phyloP scores from a whole-genome alignment of 2,888 invertebrate species.

The Laothoe populi region DNA sequence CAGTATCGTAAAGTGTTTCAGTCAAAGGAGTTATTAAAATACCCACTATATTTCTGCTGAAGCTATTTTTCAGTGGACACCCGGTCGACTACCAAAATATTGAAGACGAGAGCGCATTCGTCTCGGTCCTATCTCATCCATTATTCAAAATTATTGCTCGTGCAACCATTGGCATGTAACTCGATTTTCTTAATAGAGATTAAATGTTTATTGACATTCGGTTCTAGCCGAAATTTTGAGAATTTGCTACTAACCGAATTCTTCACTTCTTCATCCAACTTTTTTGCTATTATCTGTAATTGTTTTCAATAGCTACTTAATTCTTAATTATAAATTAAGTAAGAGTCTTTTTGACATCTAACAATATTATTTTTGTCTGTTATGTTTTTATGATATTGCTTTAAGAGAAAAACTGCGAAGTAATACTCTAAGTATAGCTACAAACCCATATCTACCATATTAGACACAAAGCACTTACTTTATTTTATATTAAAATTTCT shows the following conservation, averaged over 20 bases:
- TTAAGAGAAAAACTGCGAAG: too few species aligned
- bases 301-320: too few species aligned
- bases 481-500: too few species aligned
- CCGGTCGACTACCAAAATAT: conserved; percentile 45
- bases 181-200: conserved; percentile 64
- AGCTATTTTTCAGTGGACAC: conserved; percentile 26
- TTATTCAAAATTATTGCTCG: conserved; percentile 64
- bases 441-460: too few species aligned
- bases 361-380: too few species aligned
- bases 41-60: conserved; percentile 33
- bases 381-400: too few species aligned
- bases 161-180: conserved; percentile 50
- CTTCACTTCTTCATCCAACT: neutral
- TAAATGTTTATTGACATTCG: conserved; percentile 64
- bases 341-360: too few species aligned
- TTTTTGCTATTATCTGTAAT: neutral
- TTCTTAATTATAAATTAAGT: too few species aligned
- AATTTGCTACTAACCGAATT: neutral
- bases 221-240: conserved; percentile 35
- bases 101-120: conserved; percentile 55
- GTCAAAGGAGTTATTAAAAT: neutral
- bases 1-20: too few species aligned
- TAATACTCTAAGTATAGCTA: too few species aligned
- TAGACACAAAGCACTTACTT: too few species aligned
- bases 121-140: conserved; percentile 56